phyloP scores from a whole-genome alignment of 1,140 invertebrate species.

The Diachasma alloeum region DNA sequence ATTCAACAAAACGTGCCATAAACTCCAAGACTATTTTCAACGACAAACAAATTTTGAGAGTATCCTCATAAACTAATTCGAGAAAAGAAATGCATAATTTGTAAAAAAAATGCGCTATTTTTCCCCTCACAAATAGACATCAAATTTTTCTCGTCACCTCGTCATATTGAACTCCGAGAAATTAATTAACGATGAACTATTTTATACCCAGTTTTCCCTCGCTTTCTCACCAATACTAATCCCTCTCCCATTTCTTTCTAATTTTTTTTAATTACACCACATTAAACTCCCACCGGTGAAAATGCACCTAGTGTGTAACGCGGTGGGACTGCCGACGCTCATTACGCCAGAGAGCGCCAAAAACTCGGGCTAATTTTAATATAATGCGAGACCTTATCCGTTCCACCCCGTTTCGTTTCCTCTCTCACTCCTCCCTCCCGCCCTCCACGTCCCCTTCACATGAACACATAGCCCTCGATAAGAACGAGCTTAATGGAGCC shows the following conservation, averaged over 20 bases:
- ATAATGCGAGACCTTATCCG: conserved; percentile 30
- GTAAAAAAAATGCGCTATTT: no score
- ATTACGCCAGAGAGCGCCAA: conserved; percentile 21
- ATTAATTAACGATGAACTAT: neutral
- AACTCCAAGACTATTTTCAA: no score
- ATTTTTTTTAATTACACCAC: neutral
- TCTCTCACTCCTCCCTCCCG: neutral
- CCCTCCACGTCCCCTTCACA: neutral
- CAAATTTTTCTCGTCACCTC: neutral
- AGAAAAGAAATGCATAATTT: no score
- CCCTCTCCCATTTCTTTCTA: neutral
- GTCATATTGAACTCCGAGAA: neutral
- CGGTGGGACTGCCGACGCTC: conserved; percentile 8
- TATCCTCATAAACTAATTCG: no score
- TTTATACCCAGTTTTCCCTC: neutral
- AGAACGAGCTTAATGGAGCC: conserved; percentile 24
- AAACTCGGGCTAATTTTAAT: conserved; percentile 29
- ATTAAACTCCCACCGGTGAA: neutral
- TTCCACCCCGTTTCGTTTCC: neutral
- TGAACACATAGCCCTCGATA: conserved; percentile 10
- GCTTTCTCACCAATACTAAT: neutral
- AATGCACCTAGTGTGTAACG: neutral
- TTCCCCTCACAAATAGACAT: neutral
- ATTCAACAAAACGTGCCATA: no score
- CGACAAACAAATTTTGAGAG: no score